phyloP scores from a whole-genome alignment of 2,113 vertebrate genomes.

The Sitta europaea region DNA sequence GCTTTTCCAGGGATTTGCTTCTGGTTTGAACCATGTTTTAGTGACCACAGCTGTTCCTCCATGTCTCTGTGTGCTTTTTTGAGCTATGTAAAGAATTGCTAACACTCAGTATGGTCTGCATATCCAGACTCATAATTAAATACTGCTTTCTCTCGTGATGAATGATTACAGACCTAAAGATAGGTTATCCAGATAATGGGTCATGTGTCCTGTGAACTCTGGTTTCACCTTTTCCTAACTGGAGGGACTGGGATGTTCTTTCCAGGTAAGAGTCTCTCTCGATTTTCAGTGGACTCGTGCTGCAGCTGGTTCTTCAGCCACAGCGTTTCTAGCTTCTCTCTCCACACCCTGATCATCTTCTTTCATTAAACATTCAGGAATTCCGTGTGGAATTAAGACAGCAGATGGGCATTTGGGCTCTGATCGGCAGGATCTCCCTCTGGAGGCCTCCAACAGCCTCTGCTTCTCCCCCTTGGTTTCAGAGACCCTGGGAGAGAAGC shows the following conservation, averaged over 20 bases:
- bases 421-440: constrained; percentile 17
- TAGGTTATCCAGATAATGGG: neutral
- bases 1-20: neutral
- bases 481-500: neutral
- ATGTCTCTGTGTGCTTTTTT: neutral
- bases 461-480: neutral
- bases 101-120: neutral
- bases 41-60: neutral
- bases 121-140: neutral
- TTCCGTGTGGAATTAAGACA: neutral
- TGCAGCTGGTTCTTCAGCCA: neutral
- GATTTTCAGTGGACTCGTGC: neutral
- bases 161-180: neutral
- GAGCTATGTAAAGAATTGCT: neutral
- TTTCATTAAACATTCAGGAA: neutral
- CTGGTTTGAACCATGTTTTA: neutral
- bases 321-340: neutral
- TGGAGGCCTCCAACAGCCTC: neutral
- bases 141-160: neutral
- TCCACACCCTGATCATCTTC: neutral
- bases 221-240: neutral
- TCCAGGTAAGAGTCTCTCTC: neutral
- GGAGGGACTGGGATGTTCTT: neutral
- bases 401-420: neutral
- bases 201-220: neutral